Evolutionary conservation across 2,888 invertebrate species (phyloP), one percentile per base, ranked within the genome.

Genomic region (Pogonocherus hispidulus): DNA sequence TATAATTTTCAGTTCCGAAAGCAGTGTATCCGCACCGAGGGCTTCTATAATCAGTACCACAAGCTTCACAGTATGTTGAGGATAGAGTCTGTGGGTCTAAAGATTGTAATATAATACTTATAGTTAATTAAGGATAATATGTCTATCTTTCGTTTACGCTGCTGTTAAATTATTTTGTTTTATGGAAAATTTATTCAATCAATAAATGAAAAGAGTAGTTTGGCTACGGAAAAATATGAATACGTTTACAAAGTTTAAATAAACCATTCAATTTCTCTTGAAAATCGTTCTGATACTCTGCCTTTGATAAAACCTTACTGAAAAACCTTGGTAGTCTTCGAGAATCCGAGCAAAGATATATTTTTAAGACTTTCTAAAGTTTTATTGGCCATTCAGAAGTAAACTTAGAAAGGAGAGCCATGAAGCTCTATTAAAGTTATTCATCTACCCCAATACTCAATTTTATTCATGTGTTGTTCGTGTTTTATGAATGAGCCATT

Each of bases 401-500:
- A 67, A 72, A 67, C 65, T 72, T 67, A 51, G 62, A 18, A 37
- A 3, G 20, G 20, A 4, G 60, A 57, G 64, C 35, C 20, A 54
- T 20, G 62, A 49, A 37, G 65, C 65, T 66, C 67, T 65, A 66
- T 72, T 68, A 72, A 70, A 72, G 67, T 74, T 76, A 78, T 76
- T 76, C 72, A 76, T 76, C 75, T 74, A 73, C 68, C 72, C 71
- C 71, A 71, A 76, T 76, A 76, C 72, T 75, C 76, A 73, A 73
- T 75, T 75, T 78, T 78, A 79, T 79, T 76, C 78, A 78, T 78
- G 78, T 78, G 77, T 76, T 79, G 78, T 84, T 84, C 84, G 83
- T 84, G 84, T 85, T 85, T 84, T 84, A 84, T 83, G 84, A 85
- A 84, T 84, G 82, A 83, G 83, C 84, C 81, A 84, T 85, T 85